These are phyloP conservation scores for Sturmia bella DNA, from an alignment of 2,888 invertebrate genomes.

Conservation along the genomic window DNA sequence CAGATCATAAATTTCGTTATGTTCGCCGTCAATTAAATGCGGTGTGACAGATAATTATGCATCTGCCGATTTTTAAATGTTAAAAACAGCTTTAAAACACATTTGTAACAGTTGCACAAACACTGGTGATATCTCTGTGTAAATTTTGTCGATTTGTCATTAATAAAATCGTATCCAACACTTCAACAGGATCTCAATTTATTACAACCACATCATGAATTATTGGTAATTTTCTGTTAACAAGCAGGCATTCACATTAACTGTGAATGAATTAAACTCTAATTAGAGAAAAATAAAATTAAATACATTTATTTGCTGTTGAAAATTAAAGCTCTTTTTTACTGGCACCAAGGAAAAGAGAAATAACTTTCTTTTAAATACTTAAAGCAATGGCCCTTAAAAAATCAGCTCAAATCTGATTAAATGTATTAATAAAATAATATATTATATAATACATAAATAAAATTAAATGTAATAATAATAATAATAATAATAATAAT, in stretches of 20 bases:
- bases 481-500: no score
- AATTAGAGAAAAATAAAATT: constrained; percentile 23
- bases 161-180: constrained; percentile 31
- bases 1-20: constrained; percentile 50
- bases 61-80: constrained; percentile 40
- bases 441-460: no score
- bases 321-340: no score
- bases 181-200: constrained; percentile 53
- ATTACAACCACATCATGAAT: constrained; percentile 57
- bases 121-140: constrained; percentile 8
- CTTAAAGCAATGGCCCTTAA: no score
- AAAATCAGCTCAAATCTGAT: no score
- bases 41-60: constrained; percentile 56
- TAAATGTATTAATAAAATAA: no score
- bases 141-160: constrained; percentile 8
- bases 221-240: constrained; percentile 55
- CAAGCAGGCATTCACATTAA: constrained; percentile 18
- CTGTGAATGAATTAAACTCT: constrained; percentile 28
- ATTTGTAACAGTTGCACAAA: constrained; percentile 3
- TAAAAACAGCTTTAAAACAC: constrained; percentile 38
- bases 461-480: no score
- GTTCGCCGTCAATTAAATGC: constrained; percentile 52
- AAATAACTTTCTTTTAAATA: no score
- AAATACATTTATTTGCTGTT: neutral
- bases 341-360: no score